Evolutionary conservation across 2,113 vertebrate species (phyloP), one percentile per base, ranked within the genome.

Genomic region (Sterrhoptilus dennistouni): DNA sequence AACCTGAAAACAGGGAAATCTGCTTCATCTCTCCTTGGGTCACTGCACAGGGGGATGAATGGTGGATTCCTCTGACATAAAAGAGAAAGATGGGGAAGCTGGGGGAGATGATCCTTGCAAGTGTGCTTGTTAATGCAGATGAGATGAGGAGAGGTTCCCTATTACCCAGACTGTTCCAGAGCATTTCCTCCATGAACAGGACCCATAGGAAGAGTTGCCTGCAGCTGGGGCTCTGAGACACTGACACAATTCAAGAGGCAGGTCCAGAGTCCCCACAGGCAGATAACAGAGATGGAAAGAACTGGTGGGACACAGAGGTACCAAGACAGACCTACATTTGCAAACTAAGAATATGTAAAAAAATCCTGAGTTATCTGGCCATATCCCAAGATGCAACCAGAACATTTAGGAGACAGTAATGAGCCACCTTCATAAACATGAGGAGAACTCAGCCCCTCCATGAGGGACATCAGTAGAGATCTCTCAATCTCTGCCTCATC

Each of bases 241-340:
- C 12, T 18, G 25, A 18, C 28, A 40, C 8, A 57, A 36, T 31
- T 29, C 14, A 64, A 53, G 47, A 64, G 20, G 35, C 33, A 66
- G 33, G 22, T 44, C 33, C 18, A 20, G 79, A 44, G 56, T 61
- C 21, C 27, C 31, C 25, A n/a, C 0, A 12, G 36, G 5, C 28
- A 83, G 22, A 4, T 38, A 13, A 45, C n/a, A 72, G 25, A n/a
- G 35, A n/a, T 53, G n/a, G 7, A 27, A 74, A 88, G 10, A 11
- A 12, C 4, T 35, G 10, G 21, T 40, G 25, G 29, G 42, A 44
- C 40, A 38, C 6, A 90, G n/a, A 59, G 16, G 36, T 40, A 47
- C 18, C 1, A 5, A 76, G 53, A 80, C 29, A 47, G 14, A 52
- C 20, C 7, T 27, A 4, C 3, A 16, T 0, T 0, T 10, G 14